These are phyloP conservation scores for Antheraea assamensis DNA, from an alignment of 2,888 invertebrate genomes.

Conservation along the genomic window DNA sequence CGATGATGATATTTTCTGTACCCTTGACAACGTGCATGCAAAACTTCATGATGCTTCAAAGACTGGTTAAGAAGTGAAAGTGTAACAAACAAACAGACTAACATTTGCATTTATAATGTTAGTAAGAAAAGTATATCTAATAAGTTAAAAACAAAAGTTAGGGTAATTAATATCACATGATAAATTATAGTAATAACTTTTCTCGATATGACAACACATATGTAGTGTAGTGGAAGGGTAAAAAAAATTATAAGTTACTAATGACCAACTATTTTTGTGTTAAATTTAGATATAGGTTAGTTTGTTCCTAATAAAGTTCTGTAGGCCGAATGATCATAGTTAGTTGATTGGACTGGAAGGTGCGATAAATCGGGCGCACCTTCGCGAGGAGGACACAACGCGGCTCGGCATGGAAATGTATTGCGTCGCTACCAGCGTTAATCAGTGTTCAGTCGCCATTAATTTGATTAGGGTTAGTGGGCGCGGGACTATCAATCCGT, in stretches of 20 bases:
- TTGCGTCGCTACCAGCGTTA: conserved; percentile 66
- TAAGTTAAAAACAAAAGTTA: no score
- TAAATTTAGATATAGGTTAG: background rate
- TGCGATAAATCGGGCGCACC: conserved; percentile 75
- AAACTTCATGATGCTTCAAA: no score
- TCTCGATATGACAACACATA: background rate
- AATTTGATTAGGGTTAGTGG: conserved; percentile 83
- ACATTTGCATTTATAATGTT: background rate
- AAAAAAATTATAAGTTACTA: background rate
- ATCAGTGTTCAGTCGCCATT: conserved; percentile 79
- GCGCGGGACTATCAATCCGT: conserved; percentile 79
- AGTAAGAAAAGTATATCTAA: background rate
- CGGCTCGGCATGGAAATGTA: conserved; percentile 66
- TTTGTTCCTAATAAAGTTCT: conserved; percentile 3
- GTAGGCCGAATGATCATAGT: conserved; percentile 6
- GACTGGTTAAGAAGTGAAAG: no score
- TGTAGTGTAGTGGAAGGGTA: background rate
- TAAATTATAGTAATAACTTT: background rate
- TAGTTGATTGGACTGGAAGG: conserved; percentile 52
- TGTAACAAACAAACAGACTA: no score
- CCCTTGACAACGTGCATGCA: no score
- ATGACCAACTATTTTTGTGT: background rate
- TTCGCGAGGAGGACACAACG: conserved; percentile 29
- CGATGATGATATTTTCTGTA: no score
- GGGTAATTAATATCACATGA: no score